phyloP scores from a whole-genome alignment of 2,888 invertebrate genomes.

The Griposia aprilina region DNA sequence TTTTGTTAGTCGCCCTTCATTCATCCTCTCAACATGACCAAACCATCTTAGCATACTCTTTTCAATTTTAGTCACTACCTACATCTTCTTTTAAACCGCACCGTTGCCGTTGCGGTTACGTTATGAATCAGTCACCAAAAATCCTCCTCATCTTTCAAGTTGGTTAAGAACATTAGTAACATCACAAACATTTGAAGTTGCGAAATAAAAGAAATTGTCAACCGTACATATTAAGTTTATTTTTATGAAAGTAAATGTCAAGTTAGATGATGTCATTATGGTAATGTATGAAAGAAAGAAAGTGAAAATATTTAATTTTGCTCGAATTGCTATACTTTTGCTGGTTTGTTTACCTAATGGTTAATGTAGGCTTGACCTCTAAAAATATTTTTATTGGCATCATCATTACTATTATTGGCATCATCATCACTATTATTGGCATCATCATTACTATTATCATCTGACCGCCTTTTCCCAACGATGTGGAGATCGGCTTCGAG shows the following conservation, averaged over 20 bases:
- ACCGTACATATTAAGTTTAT: not conserved
- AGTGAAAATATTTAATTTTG: not conserved
- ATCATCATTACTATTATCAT: no score
- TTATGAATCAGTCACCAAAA: not conserved
- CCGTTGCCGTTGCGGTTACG: no score
- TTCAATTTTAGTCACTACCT: no score
- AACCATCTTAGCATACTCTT: no score
- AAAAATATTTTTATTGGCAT: not conserved
- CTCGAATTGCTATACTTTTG: not conserved
- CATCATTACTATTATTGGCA: no score
- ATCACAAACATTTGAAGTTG: constrained; percentile 26
- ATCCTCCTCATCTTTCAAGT: not conserved
- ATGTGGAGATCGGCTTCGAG: no score
- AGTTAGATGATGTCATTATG: constrained; percentile 33
- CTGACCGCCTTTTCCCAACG: no score
- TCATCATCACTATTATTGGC: no score
- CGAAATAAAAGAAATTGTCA: constrained; percentile 40
- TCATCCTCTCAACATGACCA: no score
- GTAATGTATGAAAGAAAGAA: constrained; percentile 7
- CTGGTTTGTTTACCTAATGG: not conserved
- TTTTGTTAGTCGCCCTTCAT: no score
- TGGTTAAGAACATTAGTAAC: constrained; percentile 5
- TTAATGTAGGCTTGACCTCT: not conserved
- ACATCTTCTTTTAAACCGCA: no score
- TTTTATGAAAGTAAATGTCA: constrained; percentile 32